Evolutionary conservation across 2,888 invertebrate species (phyloP).

Genomic region (Allolobophora icterica): DNA sequence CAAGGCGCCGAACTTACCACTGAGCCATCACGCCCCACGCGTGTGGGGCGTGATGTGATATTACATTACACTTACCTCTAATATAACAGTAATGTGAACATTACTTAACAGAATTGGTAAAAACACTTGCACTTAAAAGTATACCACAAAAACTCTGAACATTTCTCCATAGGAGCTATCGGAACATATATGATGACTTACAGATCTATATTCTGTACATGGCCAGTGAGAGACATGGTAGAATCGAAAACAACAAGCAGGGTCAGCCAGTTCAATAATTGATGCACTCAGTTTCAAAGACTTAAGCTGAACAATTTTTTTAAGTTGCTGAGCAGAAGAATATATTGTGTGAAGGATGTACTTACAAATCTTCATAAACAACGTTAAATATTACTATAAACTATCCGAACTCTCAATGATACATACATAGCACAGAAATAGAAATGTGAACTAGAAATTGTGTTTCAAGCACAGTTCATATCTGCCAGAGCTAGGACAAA

Average conservation of each 20-base stretch:
- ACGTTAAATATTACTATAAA: background rate
- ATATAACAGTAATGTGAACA: background rate
- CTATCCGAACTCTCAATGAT: background rate
- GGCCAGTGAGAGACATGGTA: too few species aligned
- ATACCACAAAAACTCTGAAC: background rate
- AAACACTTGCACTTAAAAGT: background rate
- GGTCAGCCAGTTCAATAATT: too few species aligned
- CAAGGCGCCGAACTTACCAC: too few species aligned
- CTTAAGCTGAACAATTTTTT: too few species aligned
- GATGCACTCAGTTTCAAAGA: too few species aligned
- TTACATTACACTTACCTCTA: background rate
- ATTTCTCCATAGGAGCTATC: background rate
- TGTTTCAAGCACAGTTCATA: background rate
- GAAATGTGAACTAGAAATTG: conserved; percentile 6
- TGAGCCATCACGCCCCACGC: too few species aligned
- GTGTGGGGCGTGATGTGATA: too few species aligned
- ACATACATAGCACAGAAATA: background rate
- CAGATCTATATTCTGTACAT: too few species aligned
- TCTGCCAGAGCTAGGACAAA: background rate
- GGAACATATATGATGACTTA: background rate
- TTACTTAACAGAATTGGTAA: background rate
- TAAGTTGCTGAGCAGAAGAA: background rate
- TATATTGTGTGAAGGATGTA: background rate
- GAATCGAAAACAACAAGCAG: too few species aligned
- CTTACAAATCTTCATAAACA: background rate